Evolutionary conservation across 2,113 vertebrate species (phyloP), one percentile per base, ranked within the genome.

Genomic region (Hyla sarda): DNA sequence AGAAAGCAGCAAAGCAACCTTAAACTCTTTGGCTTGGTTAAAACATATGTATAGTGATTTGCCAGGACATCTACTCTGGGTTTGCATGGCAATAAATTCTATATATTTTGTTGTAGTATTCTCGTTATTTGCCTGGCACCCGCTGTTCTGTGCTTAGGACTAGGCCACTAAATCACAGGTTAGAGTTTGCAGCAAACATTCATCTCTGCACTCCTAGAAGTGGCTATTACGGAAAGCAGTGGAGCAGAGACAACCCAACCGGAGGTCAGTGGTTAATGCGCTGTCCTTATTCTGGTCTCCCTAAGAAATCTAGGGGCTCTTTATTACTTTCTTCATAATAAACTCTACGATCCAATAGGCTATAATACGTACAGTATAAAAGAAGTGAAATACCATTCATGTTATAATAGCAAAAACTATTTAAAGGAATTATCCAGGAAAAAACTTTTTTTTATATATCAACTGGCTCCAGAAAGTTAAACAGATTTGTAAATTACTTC

Each of bases 251-350:
- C 12, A 5, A 41, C 37, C 34, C 56, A 62, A 41, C 54, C 25
- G 32, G 50, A 81, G 78, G 78, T n/a, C 78, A 81, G 37, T 10
- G 32, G 21, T 21, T 45, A 54, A 80, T 80, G 34, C 6, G 62
- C 12, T 58, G 34, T 34, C 32, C 37, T 14, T 11, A 25, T 23
- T 47, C 19, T 37, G 10, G 12, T 19, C 23, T 65, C 78, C 34
- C 23, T 34, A 5, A 21, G 30, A 81, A 41, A 58, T 28, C 37
- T 10, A 4, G 47, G 25, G 48, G 41, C 16, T 28, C 47, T 4
- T 30, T 9, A 50, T 30, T 52, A 76, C n/a, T 30, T 52, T 28
- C 13, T 28, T 45, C 48, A 48, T 25, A 73, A 73, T 23, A 45
- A n/a, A 34, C 4, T n/a, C 37, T 73, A 9, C 12, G 17, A 73